A percentile compares a stretch with the other conserved stretches of the same genome.
Evolutionary conservation across 2,888 invertebrate genomes (phyloP).

Genomic region (Oasisia sp.): DNA sequence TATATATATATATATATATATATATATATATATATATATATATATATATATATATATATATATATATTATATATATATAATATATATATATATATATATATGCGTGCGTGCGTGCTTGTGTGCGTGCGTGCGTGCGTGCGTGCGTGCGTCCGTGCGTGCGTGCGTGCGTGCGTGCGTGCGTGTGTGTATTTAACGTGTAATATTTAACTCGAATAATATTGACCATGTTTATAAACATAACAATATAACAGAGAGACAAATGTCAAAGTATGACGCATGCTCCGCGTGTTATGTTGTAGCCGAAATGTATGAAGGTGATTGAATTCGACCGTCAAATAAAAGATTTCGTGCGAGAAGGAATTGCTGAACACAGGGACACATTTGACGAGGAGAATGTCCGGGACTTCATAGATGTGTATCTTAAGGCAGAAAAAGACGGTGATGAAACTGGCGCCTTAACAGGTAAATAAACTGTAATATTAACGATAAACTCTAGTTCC

Average conservation of each 20-base stretch:
- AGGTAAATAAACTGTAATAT: background rate
- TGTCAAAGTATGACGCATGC: background rate
- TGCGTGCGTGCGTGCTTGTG: no score
- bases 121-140: no score
- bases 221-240: background rate
- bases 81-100: no score
- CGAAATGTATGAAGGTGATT: background rate
- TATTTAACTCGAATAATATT: no score
- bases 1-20: no score
- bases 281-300: background rate
- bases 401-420: slow-evolving; percentile 22
- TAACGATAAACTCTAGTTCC: background rate
- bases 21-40: no score
- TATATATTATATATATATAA: no score
- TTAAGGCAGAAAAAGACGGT: background rate
- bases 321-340: background rate
- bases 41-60: no score
- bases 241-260: background rate
- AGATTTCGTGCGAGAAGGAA: background rate
- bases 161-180: no score
- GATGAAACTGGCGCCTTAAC: background rate
- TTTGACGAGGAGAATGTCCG: slow-evolving; percentile 21
- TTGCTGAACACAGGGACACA: background rate
- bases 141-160: no score
- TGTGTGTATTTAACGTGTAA: no score